Conservation (phyloP, 2,797 vertebrate species). For the Silurus lanzhouensis region DNA sequence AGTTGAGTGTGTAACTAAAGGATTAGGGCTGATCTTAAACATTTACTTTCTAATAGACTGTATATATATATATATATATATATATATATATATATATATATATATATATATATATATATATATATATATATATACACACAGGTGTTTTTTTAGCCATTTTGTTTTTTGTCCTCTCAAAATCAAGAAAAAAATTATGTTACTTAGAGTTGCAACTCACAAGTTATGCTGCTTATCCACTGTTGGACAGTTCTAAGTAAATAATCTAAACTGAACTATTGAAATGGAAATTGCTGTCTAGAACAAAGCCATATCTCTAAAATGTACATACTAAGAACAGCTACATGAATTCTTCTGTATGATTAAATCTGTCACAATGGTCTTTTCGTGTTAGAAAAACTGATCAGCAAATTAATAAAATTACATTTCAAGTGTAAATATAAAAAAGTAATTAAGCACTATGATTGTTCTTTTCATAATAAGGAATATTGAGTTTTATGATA, state of each 20-base stretch:
- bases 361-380: background rate
- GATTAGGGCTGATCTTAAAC: background rate
- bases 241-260: background rate
- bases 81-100: no score
- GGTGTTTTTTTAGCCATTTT: no score
- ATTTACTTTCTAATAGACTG: background rate
- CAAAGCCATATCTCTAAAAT: background rate
- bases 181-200: background rate
- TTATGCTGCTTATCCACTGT: background rate
- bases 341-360: background rate
- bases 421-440: background rate
- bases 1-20: background rate
- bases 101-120: no score
- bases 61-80: no score
- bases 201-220: background rate
- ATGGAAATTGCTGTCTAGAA: background rate
- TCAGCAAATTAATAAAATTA: background rate
- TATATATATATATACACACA: no score
- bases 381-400: background rate
- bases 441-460: background rate
- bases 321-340: background rate
- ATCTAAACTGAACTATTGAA: background rate
- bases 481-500: background rate
- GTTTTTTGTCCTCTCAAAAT: background rate
- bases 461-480: background rate